Conservation (phyloP, 2,113 vertebrate genomes). For the Oreochromis spilurus region DNA sequence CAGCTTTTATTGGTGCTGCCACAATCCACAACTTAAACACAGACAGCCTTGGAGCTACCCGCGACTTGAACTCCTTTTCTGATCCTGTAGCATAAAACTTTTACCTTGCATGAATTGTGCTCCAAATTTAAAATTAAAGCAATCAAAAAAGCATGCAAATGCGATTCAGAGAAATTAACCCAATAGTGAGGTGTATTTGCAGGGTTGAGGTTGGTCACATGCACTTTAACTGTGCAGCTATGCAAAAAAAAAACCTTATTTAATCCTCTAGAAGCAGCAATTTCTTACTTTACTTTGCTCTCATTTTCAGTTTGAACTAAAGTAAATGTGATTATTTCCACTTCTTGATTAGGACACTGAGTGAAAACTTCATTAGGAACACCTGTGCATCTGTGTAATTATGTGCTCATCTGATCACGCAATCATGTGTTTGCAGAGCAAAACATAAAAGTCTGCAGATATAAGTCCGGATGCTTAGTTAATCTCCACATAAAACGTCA, state of each 20-base stretch:
- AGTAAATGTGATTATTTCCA: background rate
- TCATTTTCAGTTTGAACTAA: background rate
- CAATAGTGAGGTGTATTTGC: background rate
- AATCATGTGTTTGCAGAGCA: background rate
- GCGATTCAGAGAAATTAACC: background rate
- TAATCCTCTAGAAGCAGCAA: background rate
- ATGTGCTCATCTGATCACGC: background rate
- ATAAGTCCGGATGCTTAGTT: background rate
- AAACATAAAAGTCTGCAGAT: background rate
- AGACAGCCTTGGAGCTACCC: background rate
- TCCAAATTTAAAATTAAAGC: background rate
- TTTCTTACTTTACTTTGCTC: background rate
- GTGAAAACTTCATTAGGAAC: background rate
- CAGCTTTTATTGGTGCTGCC: background rate
- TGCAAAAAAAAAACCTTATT: background rate
- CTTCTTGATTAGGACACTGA: accelerated
- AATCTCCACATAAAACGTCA: background rate
- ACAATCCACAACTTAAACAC: background rate
- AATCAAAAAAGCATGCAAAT: background rate
- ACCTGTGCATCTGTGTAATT: background rate
- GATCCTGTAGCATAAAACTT: background rate
- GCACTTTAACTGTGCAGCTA: background rate
- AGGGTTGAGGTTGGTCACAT: background rate
- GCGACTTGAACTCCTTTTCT: background rate
- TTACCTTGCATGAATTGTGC: background rate